Conservation (phyloP, 2,797 vertebrate genomes). For the Anas acuta region DNA sequence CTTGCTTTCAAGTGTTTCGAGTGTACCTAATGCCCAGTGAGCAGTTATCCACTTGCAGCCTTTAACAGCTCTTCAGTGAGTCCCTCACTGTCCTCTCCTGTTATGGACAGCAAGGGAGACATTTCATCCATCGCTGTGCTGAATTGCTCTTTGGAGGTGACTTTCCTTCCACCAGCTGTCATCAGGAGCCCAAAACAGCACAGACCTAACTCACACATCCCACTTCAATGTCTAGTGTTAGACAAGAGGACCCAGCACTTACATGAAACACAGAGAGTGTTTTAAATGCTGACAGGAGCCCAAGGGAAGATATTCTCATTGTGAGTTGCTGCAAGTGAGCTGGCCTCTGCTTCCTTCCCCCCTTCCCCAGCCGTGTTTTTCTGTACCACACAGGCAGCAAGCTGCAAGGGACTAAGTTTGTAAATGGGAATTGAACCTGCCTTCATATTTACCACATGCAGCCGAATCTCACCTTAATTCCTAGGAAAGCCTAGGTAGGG, state of each 20-base stretch:
- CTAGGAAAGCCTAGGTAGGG: not conserved
- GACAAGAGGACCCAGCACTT: not conserved
- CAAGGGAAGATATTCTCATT: fast-evolving
- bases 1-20: not conserved
- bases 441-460: not conserved
- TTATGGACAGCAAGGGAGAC: not conserved
- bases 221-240: not conserved
- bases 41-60: not conserved
- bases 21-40: not conserved
- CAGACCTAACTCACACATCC: not conserved
- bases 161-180: not conserved
- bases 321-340: not conserved
- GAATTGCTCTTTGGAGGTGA: not conserved
- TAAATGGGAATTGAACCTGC: not conserved
- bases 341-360: fast-evolving
- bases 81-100: not conserved
- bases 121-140: not conserved
- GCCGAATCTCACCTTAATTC: not conserved
- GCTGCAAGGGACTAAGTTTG: not conserved
- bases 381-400: fast-evolving
- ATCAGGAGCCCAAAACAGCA: not conserved
- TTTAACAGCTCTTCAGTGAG: not conserved
- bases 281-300: not conserved
- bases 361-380: not conserved
- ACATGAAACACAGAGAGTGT: not conserved